Evolutionary conservation across 1,140 invertebrate genomes (phyloP).

Genomic region (Drosophila bocqueti): DNA sequence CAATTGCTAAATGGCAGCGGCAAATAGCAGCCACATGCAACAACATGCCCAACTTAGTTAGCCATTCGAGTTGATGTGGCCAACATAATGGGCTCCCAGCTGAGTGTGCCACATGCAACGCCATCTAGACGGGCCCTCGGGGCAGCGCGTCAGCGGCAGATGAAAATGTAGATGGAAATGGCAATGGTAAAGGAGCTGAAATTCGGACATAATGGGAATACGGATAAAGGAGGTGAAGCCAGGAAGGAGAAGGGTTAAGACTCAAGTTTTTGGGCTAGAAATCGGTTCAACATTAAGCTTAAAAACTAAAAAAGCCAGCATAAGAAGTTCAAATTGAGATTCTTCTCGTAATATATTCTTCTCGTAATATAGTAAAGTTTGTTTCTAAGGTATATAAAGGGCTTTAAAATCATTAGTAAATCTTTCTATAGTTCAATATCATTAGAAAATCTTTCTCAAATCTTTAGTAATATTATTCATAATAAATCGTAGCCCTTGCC

Average conservation of each 20-base stretch:
- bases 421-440: no score
- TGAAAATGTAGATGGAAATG: conserved; percentile 22
- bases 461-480: not conserved
- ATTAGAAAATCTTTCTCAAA: no score
- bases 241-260: not conserved
- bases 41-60: conserved; percentile 40
- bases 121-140: conserved; percentile 53
- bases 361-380: no score
- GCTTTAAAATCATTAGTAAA: no score
- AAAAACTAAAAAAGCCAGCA: no score
- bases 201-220: conserved; percentile 26
- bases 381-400: no score
- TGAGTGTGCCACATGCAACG: conserved; percentile 45
- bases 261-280: not conserved
- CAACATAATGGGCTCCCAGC: conserved; percentile 37
- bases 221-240: not conserved
- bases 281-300: no score
- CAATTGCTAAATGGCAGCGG: conserved; percentile 53
- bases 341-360: no score
- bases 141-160: conserved; percentile 20
- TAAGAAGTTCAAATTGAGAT: not conserved
- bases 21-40: conserved; percentile 18
- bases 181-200: conserved; percentile 11
- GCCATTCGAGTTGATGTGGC: conserved; percentile 58
- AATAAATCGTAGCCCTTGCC: not conserved